Evolutionary conservation across 2,888 invertebrate genomes (phyloP).

Genomic region (Galerucella nymphaeae): DNA sequence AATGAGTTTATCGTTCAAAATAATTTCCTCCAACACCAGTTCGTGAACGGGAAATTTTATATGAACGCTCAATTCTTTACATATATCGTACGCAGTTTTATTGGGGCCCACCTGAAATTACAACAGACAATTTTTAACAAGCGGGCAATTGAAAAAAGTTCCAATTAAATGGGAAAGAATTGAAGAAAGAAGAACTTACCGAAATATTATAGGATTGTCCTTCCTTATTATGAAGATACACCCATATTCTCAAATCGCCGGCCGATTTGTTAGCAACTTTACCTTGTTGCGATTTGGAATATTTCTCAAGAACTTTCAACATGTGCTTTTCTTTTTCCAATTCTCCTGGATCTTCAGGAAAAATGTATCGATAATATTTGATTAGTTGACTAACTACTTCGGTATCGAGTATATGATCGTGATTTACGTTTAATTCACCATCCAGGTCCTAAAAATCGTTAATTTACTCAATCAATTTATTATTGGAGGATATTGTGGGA

Average conservation of each 20-base stretch:
- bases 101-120: constrained; percentile 76
- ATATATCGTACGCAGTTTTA: constrained; percentile 81
- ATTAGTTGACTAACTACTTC: constrained; percentile 84
- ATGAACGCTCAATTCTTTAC: constrained; percentile 76
- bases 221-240: constrained; percentile 75
- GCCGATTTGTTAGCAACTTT: constrained; percentile 73
- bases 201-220: constrained; percentile 72
- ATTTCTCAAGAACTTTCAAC: constrained; percentile 76
- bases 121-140: constrained; percentile 3
- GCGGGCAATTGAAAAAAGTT: not conserved
- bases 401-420: constrained; percentile 70
- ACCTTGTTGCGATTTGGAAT: constrained; percentile 72
- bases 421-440: constrained; percentile 48
- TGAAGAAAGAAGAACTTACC: constrained; percentile 63
- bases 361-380: constrained; percentile 78
- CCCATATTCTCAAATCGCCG: constrained; percentile 85
- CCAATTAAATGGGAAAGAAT: too few species aligned
- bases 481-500: too few species aligned
- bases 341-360: constrained; percentile 82
- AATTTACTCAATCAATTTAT: too few species aligned
- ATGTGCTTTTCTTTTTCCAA: constrained; percentile 81
- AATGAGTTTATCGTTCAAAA: constrained; percentile 78
- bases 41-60: constrained; percentile 75
- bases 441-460: constrained; percentile 62
- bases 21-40: constrained; percentile 82